Evolutionary conservation across 2,888 invertebrate species (phyloP), one percentile per base, ranked within the genome.

Genomic region (Ditula angustiorana): DNA sequence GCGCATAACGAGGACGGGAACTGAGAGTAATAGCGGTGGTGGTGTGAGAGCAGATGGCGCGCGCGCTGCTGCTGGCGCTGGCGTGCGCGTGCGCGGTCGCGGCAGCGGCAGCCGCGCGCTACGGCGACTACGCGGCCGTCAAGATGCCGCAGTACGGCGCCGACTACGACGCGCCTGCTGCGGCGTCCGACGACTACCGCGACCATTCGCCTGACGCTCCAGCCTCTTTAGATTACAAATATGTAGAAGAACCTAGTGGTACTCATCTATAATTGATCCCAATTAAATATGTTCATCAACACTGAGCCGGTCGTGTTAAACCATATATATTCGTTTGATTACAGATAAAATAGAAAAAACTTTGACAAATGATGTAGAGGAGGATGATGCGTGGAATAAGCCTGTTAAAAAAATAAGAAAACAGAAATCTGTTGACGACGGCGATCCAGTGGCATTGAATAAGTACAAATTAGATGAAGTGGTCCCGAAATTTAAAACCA

Each of bases 101-200:
- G 62, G 72, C 70, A 23, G 76, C 72, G 61, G 71, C 72, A 44
- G 81, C 74, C 50, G 74, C 74, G 63, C 79, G 77, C 23, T 86
- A 85, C 74, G 77, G 73, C 2, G 88, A 90, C 68, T 90, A 90
- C 74, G 76, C 79, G 5, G 85, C 80, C 33, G 83, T 73, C 13
- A 80, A 79, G 60, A 85, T 89, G 89, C 90, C 90, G 7, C 81
- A 80, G 58, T 90, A 90, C 71, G 85, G 75, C 26, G 74, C 68
- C 52, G 84, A 82, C 21, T 85, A 86, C 67, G 84, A 83, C 11
- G 71, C 67, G 11, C 62, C 53, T 30, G 59, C 64, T 57, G 49
- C 64, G 62, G 61, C 69, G 66, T n/a, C 71, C 4, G 83, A 83
- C 5, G 87, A 87, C 58, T 88, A 89, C 67, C 78, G 72, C 41